phyloP scores from a whole-genome alignment of 2,888 invertebrate species.

The Phengaris arion region DNA sequence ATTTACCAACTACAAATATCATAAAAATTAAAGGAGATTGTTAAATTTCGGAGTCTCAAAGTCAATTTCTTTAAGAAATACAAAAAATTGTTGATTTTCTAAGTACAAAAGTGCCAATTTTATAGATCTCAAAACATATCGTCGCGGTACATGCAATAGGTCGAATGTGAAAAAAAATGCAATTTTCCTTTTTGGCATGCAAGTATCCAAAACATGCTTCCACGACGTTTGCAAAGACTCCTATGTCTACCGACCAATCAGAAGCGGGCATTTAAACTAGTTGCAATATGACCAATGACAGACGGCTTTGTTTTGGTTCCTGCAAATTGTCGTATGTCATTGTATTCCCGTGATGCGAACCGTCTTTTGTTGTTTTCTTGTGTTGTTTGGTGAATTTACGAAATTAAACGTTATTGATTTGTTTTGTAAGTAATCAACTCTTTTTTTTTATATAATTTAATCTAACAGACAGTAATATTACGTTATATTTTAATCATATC shows the following conservation, averaged over 20 bases:
- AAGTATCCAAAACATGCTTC: conserved; percentile 12
- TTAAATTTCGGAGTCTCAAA: too few relatives aligned
- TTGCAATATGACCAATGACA: conserved; percentile 18
- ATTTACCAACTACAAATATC: too few relatives aligned
- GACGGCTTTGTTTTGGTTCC: conserved; percentile 18
- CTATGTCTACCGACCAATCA: conserved; percentile 17
- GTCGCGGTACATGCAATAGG: conserved; percentile 4
- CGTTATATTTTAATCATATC: conserved; percentile 1
- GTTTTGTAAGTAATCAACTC: conserved; percentile 10
- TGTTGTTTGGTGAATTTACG: conserved; percentile 13
- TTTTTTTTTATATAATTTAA: conserved; percentile 12
- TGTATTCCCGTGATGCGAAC: conserved; percentile 6
- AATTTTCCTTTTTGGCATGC: conserved; percentile 11
- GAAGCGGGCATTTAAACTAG: conserved; percentile 11
- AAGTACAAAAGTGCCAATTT: too few relatives aligned
- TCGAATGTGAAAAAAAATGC: background rate
- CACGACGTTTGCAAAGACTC: conserved; percentile 14
- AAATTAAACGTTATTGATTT: conserved; percentile 21
- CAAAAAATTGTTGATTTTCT: too few relatives aligned
- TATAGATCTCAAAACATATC: background rate
- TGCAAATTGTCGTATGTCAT: conserved; percentile 15
- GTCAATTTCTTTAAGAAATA: too few relatives aligned
- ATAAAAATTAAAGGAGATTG: too few relatives aligned
- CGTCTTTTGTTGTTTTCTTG: conserved; percentile 4
- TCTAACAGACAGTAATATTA: conserved; percentile 6